Evolutionary conservation across 1,140 invertebrate genomes (phyloP).

Genomic region (Drosophila lacertosa): DNA sequence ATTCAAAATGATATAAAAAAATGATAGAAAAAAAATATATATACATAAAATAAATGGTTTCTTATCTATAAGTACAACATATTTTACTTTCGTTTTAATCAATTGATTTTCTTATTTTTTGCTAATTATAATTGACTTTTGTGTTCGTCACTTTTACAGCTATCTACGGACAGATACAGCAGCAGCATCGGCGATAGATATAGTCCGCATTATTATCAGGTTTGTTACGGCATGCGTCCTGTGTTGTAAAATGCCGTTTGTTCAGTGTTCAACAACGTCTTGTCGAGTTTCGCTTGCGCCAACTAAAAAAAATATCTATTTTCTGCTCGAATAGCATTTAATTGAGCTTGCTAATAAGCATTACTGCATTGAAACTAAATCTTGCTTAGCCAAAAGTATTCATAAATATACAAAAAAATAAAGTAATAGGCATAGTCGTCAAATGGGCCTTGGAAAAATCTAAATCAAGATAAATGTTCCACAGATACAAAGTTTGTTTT

Average conservation of each 20-base stretch:
- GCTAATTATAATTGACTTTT: not conserved
- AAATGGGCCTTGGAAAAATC: slow-evolving; percentile 7
- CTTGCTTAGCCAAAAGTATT: not conserved
- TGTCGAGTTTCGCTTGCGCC: not conserved
- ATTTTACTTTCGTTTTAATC: not conserved
- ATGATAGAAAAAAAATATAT: too few relatives aligned
- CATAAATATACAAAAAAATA: not conserved
- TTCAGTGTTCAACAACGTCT: not conserved
- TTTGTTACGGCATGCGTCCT: slow-evolving; percentile 51
- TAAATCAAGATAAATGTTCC: slow-evolving; percentile 4
- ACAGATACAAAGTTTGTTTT: slow-evolving; percentile 3
- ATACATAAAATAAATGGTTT: not conserved
- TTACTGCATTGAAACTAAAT: not conserved
- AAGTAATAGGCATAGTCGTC: not conserved
- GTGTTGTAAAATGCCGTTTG: slow-evolving; percentile 12
- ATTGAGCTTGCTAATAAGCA: not conserved
- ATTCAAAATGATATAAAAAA: too few relatives aligned
- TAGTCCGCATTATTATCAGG: slow-evolving; percentile 80
- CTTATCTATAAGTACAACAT: not conserved
- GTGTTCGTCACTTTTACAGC: slow-evolving; percentile 58
- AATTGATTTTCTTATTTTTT: not conserved
- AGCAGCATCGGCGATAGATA: slow-evolving; percentile 81
- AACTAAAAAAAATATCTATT: not conserved
- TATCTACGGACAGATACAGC: slow-evolving; percentile 74
- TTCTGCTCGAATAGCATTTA: not conserved